Conservation (phyloP, 1,140 invertebrate genomes). For the Tetramorium alpestre region DNA sequence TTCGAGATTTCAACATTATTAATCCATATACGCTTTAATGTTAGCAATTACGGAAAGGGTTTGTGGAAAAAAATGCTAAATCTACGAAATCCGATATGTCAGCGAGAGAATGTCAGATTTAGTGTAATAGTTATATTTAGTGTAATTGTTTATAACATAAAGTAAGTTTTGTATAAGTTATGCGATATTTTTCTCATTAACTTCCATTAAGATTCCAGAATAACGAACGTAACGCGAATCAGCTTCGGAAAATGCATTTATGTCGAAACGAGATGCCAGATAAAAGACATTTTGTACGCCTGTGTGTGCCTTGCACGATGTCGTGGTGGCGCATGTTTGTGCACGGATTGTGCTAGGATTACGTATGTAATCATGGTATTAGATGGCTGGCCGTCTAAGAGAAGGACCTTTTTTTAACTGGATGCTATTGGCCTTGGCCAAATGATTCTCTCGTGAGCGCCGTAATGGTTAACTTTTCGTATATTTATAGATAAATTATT, state of each 20-base stretch:
- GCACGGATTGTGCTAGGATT: constrained; percentile 18
- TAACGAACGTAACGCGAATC: neutral
- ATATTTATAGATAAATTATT: constrained; percentile 11
- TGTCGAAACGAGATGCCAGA: neutral
- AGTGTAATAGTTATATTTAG: neutral
- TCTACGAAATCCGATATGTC: neutral
- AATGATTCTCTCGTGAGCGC: neutral
- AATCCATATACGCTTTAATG: neutral
- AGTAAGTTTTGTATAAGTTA: neutral
- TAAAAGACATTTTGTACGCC: neutral
- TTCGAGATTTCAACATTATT: neutral
- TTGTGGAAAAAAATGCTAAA: neutral
- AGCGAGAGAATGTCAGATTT: neutral
- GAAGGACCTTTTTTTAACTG: constrained; percentile 9
- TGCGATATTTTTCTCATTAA: neutral
- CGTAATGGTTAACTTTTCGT: neutral
- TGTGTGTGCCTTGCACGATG: neutral
- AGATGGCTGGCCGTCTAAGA: neutral
- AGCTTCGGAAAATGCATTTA: neutral
- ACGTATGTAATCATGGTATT: neutral
- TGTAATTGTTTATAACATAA: neutral
- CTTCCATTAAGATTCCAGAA: neutral
- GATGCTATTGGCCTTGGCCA: neutral
- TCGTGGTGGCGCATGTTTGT: neutral
- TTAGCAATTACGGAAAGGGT: neutral